Conservation (phyloP, 2,113 vertebrate genomes). For the Stictonetta naevosa region DNA sequence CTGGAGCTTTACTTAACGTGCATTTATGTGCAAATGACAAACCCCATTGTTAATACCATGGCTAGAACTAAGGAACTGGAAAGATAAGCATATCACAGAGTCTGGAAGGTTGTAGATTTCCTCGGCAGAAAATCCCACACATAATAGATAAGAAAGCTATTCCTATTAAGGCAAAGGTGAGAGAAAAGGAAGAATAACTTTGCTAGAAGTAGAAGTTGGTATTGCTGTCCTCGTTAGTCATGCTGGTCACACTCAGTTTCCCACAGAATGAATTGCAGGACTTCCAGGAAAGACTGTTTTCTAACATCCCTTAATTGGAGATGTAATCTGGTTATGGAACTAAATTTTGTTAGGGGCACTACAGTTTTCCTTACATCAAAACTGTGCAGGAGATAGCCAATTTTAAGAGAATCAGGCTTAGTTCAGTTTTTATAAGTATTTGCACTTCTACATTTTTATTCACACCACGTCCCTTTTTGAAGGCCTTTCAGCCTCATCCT, state of each 20-base stretch:
- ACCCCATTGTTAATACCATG: background rate
- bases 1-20: background rate
- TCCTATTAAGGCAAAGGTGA: slow-evolving; percentile 20
- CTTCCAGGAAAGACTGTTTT: slow-evolving; percentile 8
- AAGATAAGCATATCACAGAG: background rate
- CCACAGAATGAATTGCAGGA: background rate
- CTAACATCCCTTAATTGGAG: background rate
- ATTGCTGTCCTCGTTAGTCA: slow-evolving; percentile 9
- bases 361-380: background rate
- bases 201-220: slow-evolving; percentile 1
- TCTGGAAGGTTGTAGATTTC: background rate
- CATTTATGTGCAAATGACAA: background rate
- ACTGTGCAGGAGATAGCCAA: background rate
- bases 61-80: background rate
- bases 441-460: slow-evolving; percentile 10
- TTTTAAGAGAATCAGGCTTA: background rate
- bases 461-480: background rate
- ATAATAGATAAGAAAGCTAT: slow-evolving; percentile 36
- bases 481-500: slow-evolving; percentile 25
- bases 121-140: background rate
- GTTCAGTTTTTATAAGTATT: background rate
- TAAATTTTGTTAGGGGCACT: background rate
- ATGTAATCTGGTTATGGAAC: slow-evolving; percentile 25
- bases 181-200: slow-evolving; percentile 46
- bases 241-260: background rate